Evolutionary conservation across 2,888 invertebrate genomes (phyloP), one percentile per base, ranked within the genome.

Genomic region (Choreutis nemorana): DNA sequence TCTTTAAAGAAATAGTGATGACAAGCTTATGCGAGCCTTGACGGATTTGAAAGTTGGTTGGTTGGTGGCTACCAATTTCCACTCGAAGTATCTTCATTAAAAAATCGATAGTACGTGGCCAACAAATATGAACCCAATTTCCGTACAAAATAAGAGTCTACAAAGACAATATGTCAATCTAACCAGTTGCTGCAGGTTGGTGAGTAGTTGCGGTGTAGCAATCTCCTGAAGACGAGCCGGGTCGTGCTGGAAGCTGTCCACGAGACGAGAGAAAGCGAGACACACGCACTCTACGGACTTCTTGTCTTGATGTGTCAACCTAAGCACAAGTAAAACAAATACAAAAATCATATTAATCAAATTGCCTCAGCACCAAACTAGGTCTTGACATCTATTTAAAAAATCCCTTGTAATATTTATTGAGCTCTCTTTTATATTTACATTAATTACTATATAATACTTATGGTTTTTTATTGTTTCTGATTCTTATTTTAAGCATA

Each of bases 281-380:
- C 98, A 98, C 8, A 97, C 95, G 56, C 94, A 94, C 60, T 99
- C 99, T 23, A 98, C 95, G 33, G 96, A 95, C 59, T 97, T 97
- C 67, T 98, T 98, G 71, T 99, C 99, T 75, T 95, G 89, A 58
- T 90, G 90, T 1, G 89, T 86, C 28, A 91, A 65, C 52, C 90
- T 83, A 38, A 63, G 46, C 47, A 15, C 11, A 28, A 20, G 1
- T 2, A 22, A 12, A 10, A 14, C 4, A 25, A 2, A 26, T 14
- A 32, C 6, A n/a, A n/a, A n/a, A n/a, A n/a, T n/a, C n/a, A n/a
- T n/a, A n/a, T n/a, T n/a, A n/a, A n/a, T n/a, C n/a, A 8, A 18
- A 8, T 18, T 7, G 20, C 6, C 20, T 18, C 6, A 7, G 20
- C 8, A 18, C 20, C 6, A n/a, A n/a, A n/a, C n/a, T n/a, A n/a